Evolutionary conservation across 2,888 invertebrate species (phyloP), one percentile per base, ranked within the genome.

Genomic region (Lomographa bimaculata): DNA sequence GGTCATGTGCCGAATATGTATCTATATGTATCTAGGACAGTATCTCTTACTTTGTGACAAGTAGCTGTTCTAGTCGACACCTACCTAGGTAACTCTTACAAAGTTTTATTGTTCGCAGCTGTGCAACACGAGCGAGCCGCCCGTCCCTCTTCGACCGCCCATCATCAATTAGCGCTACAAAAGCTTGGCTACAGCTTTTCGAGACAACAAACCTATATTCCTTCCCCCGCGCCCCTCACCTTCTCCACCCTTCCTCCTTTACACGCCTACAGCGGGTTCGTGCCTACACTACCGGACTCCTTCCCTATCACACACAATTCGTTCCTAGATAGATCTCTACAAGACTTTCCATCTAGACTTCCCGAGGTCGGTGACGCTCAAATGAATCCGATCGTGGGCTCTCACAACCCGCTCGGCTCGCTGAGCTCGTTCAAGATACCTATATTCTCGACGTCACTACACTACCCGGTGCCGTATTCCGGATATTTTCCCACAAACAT

Each of bases 101-200:
- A 14, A 3, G 6, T 12, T 7, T 9, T 5, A 7, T 33, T 38
- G 17, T 38, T 43, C 37, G 30, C 91, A 97, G 97, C 97, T 42
- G 97, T 97, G 8, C 97, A 97, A 71, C 96, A 97, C 76, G 97
- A 97, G 79, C 89, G 97, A 48, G 96, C 97, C 5, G 96, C 97
- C 0, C 90, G 97, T 24, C 84, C 91, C 1, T 64, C 78, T 1
- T 60, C 62, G 7, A 60, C 52, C 42, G 68, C 50, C 26, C 84
- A 68, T 49, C 81, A 64, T 61, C 87, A 57, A 69, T 79, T 64
- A 87, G 91, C 80, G 87, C 57, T 87, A 3, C 79, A 83, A 27
- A 81, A 79, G 49, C 64, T 90, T n/a, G 81, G 86, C 35, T 90
- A 90, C 63, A 84, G 77, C 66, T 81, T 84, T 41, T 45, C 76